phyloP scores from a whole-genome alignment of 2,888 invertebrate genomes.

The Diogma glabrata region DNA sequence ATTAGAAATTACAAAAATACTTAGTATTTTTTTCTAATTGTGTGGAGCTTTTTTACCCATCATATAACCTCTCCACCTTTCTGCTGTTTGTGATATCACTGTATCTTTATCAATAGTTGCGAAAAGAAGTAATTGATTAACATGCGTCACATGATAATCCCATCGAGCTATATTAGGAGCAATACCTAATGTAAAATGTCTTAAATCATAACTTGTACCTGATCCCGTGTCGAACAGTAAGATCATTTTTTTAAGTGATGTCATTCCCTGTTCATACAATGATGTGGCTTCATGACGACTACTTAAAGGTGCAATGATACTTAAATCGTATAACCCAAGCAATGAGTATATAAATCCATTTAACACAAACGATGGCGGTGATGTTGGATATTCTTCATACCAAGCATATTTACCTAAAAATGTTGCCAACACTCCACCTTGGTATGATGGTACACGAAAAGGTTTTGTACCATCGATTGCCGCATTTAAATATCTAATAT shows the following conservation, averaged over 20 bases:
- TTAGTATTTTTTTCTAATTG: too few species aligned
- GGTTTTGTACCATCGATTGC: conserved; percentile 71
- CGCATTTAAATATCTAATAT: conserved; percentile 63
- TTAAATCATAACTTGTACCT: conserved; percentile 89
- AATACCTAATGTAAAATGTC: conserved; percentile 75
- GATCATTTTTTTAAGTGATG: conserved; percentile 74
- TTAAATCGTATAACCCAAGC: conserved; percentile 91
- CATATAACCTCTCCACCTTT: conserved; percentile 92
- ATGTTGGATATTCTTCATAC: conserved; percentile 98
- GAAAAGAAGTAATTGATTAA: conserved; percentile 85
- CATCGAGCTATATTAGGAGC: conserved; percentile 93
- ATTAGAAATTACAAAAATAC: too few species aligned
- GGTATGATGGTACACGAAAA: conserved; percentile 58
- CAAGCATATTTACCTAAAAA: conserved; percentile 81
- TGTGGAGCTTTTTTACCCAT: conserved; percentile 88
- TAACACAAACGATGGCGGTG: conserved; percentile 86
- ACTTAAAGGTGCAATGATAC: conserved; percentile 60
- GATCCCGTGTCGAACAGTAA: conserved; percentile 91
- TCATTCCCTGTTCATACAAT: conserved; percentile 75
- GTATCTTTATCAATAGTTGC: conserved; percentile 77
- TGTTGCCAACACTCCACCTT: conserved; percentile 72
- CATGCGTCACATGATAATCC: conserved; percentile 98
- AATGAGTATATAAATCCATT: conserved; percentile 98
- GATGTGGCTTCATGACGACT: conserved; percentile 59
- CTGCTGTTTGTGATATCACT: conserved; percentile 70